Evolutionary conservation across 2,113 vertebrate genomes (phyloP).

Genomic region (Sceloporus tristichus): DNA sequence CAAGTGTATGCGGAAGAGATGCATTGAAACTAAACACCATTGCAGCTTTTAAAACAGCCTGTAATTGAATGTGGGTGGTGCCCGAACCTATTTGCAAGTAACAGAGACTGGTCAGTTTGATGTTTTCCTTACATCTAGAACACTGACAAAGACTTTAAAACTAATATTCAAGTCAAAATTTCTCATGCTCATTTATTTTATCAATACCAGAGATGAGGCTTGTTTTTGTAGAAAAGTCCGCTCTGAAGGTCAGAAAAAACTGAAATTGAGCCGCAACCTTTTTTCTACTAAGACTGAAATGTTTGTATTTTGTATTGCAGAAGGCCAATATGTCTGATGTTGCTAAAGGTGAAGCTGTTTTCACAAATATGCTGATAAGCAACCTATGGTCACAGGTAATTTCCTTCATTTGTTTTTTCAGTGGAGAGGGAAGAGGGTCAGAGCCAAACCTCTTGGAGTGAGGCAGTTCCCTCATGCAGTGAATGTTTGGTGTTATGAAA

Average conservation of each 20-base stretch:
- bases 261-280: neutral
- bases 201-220: neutral
- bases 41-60: neutral
- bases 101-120: neutral
- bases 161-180: neutral
- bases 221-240: neutral
- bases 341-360: constrained; percentile 56
- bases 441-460: neutral
- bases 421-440: neutral
- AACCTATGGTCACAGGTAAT: constrained; percentile 76
- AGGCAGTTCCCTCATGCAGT: too few relatives aligned
- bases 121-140: neutral
- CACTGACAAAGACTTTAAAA: neutral
- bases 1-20: neutral
- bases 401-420: constrained; percentile 24
- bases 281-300: neutral
- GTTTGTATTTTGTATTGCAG: constrained; percentile 61
- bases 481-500: neutral
- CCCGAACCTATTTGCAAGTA: neutral
- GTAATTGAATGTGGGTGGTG: neutral
- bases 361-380: constrained; percentile 50
- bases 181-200: neutral
- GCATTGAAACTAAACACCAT: neutral
- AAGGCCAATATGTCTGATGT: constrained; percentile 70
- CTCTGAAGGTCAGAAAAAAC: neutral